A percentile compares a stretch with the other conserved stretches of the same genome.
Evolutionary conservation across 2,888 invertebrate species (phyloP).

Genomic region (Pseudoips prasinana): DNA sequence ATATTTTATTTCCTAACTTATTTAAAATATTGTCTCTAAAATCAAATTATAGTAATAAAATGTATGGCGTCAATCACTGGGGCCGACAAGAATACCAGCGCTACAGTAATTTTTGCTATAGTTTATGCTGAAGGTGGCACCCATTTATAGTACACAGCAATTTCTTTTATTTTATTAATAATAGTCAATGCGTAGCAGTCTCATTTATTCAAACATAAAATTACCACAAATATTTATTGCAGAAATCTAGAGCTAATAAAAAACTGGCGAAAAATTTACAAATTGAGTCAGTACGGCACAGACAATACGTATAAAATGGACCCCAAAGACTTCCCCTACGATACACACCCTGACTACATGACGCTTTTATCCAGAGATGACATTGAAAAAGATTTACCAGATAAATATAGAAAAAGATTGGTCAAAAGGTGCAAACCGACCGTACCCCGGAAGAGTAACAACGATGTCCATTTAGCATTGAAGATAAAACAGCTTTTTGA

Average conservation of each 20-base stretch:
- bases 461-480: constrained; percentile 64
- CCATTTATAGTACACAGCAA: too few relatives aligned
- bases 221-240: too few relatives aligned
- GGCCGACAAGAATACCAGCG: too few relatives aligned
- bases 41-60: too few relatives aligned
- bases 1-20: too few relatives aligned
- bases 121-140: too few relatives aligned
- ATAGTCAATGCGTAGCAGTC: too few relatives aligned
- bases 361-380: constrained; percentile 72
- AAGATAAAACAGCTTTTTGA: constrained; percentile 71
- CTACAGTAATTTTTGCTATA: too few relatives aligned
- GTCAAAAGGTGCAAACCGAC: constrained; percentile 49
- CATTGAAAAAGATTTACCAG: constrained; percentile 71
- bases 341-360: constrained; percentile 80
- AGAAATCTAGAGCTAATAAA: constrained; percentile 69
- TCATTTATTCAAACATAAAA: too few relatives aligned
- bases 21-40: too few relatives aligned
- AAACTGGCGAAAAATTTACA: constrained; percentile 78
- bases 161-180: too few relatives aligned
- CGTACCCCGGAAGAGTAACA: constrained; percentile 56
- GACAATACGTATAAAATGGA: constrained; percentile 43
- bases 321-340: constrained; percentile 70
- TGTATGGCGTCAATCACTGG: too few relatives aligned
- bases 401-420: constrained; percentile 62
- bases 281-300: constrained; percentile 39